phyloP scores from a whole-genome alignment of 1,140 invertebrate genomes.

The Eumaeus atala region DNA sequence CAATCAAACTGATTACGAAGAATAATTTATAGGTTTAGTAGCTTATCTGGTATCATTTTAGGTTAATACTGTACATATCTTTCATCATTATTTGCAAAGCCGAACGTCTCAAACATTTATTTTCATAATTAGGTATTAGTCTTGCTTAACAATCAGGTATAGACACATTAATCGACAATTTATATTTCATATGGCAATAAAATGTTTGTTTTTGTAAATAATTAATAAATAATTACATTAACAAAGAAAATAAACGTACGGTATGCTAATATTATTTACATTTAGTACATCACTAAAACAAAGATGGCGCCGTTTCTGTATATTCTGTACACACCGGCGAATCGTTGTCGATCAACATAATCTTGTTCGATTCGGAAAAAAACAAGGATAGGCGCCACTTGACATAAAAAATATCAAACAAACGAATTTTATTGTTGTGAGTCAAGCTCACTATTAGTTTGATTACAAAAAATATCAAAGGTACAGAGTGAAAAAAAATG shows the following conservation, averaged over 20 bases:
- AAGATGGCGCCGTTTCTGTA: conserved; percentile 7
- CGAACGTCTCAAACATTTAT: no score
- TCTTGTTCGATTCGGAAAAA: background rate
- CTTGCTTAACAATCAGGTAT: no score
- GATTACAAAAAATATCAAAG: conserved; percentile 14
- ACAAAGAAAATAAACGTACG: conserved; percentile 2
- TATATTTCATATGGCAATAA: background rate
- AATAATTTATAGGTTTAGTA: no score
- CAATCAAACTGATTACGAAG: no score
- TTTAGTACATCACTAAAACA: conserved; percentile 3
- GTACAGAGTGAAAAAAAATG: conserved; percentile 13
- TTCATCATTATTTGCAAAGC: no score
- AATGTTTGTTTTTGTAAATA: conserved; percentile 1
- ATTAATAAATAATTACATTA: conserved; percentile 8
- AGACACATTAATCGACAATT: no score
- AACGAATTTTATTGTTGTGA: conserved; percentile 8
- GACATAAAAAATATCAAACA: background rate
- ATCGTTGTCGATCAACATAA: no score
- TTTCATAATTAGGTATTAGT: no score
- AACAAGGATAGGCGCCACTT: conserved; percentile 1
- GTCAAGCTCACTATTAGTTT: conserved; percentile 1
- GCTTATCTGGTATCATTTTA: no score
- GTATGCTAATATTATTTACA: conserved; percentile 5
- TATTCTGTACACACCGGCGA: background rate
- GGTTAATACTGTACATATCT: no score